A percentile compares a stretch with the other conserved stretches of the same genome.
Evolutionary conservation across 2,888 invertebrate genomes (phyloP).

Genomic region (Drosophila monieri): DNA sequence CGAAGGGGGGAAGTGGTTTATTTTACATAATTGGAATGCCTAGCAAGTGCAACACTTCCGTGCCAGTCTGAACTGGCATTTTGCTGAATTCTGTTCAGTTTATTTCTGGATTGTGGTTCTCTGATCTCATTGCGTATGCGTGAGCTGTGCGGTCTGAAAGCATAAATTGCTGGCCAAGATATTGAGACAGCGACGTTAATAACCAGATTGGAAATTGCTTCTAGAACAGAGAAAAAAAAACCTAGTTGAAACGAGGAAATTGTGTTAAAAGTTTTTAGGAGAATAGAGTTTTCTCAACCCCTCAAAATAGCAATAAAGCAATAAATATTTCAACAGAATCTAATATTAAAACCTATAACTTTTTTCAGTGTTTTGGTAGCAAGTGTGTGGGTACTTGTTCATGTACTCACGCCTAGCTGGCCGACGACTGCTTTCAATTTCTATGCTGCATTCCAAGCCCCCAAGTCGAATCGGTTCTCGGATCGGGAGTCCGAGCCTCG

Average conservation of each 20-base stretch:
- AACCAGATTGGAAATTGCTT: constrained; percentile 63
- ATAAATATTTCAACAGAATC: too few relatives aligned
- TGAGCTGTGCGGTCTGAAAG: constrained; percentile 47
- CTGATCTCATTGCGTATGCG: constrained; percentile 63
- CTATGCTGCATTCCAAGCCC: constrained; percentile 68
- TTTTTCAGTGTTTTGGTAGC: constrained; percentile 4
- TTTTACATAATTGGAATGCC: constrained; percentile 51
- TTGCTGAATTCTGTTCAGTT: constrained; percentile 2
- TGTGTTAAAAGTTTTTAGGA: too few relatives aligned
- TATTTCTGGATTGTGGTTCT: constrained; percentile 23
- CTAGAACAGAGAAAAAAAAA: neutral
- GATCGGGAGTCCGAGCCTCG: constrained; percentile 20
- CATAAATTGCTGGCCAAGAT: constrained; percentile 61
- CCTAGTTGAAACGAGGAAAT: neutral
- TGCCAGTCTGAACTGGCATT: constrained; percentile 27
- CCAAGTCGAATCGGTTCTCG: constrained; percentile 49
- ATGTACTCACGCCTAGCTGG: constrained; percentile 36
- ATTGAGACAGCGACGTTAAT: constrained; percentile 56
- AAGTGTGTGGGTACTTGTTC: constrained; percentile 14
- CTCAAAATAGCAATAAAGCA: too few relatives aligned
- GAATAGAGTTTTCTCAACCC: too few relatives aligned
- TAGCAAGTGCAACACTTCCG: constrained; percentile 58
- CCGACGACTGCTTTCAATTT: constrained; percentile 61
- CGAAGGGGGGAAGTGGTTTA: neutral
- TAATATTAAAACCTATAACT: neutral